These are phyloP conservation scores for Triplophysa siluroides DNA, from an alignment of 2,113 vertebrate species.

Conservation along the genomic window DNA sequence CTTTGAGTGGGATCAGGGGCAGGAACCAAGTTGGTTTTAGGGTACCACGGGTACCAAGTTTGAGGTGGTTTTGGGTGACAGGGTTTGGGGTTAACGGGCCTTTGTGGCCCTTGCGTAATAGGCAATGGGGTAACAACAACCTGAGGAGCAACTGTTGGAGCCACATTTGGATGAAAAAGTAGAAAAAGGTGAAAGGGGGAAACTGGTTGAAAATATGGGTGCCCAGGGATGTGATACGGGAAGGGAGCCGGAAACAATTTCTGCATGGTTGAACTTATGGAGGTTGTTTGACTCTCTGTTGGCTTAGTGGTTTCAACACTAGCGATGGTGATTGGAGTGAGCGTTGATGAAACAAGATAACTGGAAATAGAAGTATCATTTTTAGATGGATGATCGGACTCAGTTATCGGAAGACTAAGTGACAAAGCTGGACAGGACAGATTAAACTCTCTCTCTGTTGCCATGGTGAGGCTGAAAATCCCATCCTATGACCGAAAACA, in stretches of 20 bases:
- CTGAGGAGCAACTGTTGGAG: not conserved
- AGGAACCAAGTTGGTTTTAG: not conserved
- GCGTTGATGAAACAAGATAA: not conserved
- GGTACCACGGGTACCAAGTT: conserved; percentile 15
- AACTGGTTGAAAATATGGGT: not conserved
- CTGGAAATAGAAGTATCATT: not conserved
- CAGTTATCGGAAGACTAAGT: not conserved
- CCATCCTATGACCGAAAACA: conserved; percentile 62
- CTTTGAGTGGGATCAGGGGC: not conserved
- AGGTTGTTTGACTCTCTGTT: not conserved
- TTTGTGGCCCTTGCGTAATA: not conserved
- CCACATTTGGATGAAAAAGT: not conserved
- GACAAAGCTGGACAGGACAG: conserved; percentile 13
- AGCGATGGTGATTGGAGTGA: not conserved
- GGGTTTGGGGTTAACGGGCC: not conserved
- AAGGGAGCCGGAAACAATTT: not conserved
- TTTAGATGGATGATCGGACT: not conserved
- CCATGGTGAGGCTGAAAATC: conserved; percentile 63
- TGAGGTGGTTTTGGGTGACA: not conserved
- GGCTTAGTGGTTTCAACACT: not conserved
- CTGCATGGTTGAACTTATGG: not conserved
- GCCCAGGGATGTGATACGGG: not conserved
- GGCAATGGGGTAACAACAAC: not conserved
- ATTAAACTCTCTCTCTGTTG: conserved; percentile 49
- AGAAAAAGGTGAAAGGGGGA: not conserved